These are phyloP conservation scores for Pseudomyrmex pallidus DNA, from an alignment of 1,140 invertebrate genomes.

Conservation along the genomic window DNA sequence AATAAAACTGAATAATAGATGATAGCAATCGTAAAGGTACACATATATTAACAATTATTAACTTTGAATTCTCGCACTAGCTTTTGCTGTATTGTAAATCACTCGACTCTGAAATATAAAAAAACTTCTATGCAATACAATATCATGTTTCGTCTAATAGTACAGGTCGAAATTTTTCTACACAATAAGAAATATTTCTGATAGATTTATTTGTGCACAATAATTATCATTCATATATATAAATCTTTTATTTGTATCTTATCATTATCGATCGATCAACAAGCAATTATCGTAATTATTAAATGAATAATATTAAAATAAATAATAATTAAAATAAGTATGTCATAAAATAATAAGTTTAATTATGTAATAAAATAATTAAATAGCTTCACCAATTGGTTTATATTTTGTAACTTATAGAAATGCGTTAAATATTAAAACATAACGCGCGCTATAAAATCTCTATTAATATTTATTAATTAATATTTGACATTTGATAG, in stretches of 20 bases:
- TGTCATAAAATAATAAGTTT: too few species aligned
- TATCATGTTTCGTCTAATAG: constrained; percentile 72
- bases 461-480: too few species aligned
- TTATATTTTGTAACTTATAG: too few species aligned
- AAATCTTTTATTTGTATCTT: constrained; percentile 63
- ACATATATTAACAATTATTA: constrained; percentile 65
- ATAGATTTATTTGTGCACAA: constrained; percentile 35
- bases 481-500: too few species aligned
- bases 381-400: neutral
- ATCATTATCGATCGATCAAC: constrained; percentile 55
- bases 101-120: constrained; percentile 68
- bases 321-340: too few species aligned
- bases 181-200: constrained; percentile 42
- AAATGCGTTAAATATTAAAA: too few species aligned
- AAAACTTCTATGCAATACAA: constrained; percentile 70
- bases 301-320: too few species aligned
- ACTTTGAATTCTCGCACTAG: constrained; percentile 64
- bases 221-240: constrained; percentile 69
- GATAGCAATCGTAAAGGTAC: constrained; percentile 11
- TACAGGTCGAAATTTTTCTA: constrained; percentile 65
- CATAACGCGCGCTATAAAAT: too few species aligned
- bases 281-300: neutral
- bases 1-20: constrained; percentile 36
- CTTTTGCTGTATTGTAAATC: constrained; percentile 74
- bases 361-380: constrained; percentile 35